These are phyloP conservation scores for Mamestra brassicae DNA, from an alignment of 2,888 invertebrate species.

Conservation along the genomic window DNA sequence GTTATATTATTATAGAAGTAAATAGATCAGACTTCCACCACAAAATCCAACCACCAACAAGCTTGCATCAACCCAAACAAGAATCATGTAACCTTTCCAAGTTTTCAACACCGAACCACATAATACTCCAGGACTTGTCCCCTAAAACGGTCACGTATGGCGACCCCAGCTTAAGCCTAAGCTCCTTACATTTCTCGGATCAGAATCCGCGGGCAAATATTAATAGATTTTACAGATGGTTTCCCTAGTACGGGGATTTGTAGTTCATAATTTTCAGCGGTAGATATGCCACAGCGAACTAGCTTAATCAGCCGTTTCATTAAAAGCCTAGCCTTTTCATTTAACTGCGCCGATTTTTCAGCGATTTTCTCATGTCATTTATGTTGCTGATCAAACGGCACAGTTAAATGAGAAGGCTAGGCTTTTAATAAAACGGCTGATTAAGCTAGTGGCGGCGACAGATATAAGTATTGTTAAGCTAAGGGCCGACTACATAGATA, in stretches of 20 bases:
- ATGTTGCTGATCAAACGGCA: too few species aligned
- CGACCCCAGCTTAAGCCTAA: conserved; percentile 45
- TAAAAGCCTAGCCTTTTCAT: too few species aligned
- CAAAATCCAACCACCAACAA: background rate
- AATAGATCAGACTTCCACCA: background rate
- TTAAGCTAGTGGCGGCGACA: too few species aligned
- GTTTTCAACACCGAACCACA: conserved; percentile 16
- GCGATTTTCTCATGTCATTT: too few species aligned
- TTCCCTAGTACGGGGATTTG: conserved; percentile 6
- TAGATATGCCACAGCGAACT: too few species aligned
- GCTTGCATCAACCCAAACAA: background rate
- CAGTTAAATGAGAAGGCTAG: too few species aligned
- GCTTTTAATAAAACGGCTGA: too few species aligned
- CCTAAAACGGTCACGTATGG: conserved; percentile 38
- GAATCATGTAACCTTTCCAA: background rate
- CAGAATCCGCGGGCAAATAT: conserved; percentile 48
- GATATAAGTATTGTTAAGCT: too few species aligned
- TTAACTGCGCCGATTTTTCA: too few species aligned
- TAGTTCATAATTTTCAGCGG: conserved; percentile 8
- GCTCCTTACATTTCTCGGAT: conserved; percentile 56
- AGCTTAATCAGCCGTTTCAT: too few species aligned
- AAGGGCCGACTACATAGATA: too few species aligned
- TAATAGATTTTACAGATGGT: conserved; percentile 56
- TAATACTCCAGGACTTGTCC: conserved; percentile 41
- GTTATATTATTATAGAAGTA: too few species aligned